Conservation (phyloP, 2,113 vertebrate species). For the Martes martes region DNA sequence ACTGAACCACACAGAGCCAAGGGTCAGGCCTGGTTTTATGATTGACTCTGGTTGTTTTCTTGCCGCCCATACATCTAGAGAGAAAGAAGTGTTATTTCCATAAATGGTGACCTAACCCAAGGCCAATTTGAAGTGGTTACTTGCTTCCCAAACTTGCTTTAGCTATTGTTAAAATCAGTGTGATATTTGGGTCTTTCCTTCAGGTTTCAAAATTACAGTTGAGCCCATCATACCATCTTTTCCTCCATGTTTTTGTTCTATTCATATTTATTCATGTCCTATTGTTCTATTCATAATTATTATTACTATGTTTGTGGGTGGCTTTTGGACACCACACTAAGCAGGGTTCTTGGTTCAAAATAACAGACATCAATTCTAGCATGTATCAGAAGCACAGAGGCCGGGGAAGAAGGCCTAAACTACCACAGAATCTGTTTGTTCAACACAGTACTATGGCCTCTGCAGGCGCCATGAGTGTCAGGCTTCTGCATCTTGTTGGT, state of each 20-base stretch:
- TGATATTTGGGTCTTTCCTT: neutral
- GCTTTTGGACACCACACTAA: neutral
- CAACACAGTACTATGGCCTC: accelerated
- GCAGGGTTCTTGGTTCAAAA: neutral
- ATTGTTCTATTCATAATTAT: too few relatives aligned
- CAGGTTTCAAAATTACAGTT: neutral
- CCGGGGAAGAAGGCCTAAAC: neutral
- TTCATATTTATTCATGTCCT: too few relatives aligned
- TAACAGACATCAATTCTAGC: neutral
- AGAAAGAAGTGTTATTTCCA: conserved; percentile 12
- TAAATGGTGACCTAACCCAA: neutral
- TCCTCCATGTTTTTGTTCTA: too few relatives aligned
- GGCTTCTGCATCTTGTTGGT: neutral
- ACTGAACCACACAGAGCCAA: neutral
- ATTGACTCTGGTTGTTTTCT: conserved; percentile 17
- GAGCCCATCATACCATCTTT: neutral
- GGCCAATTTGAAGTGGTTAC: neutral
- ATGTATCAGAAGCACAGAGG: neutral
- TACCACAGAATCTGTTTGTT: neutral
- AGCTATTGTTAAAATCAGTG: neutral
- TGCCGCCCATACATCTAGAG: neutral
- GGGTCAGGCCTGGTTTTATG: neutral
- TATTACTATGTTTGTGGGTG: neutral
- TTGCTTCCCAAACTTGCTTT: neutral
- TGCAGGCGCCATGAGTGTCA: neutral